Base-by-base conservation (phyloP, 2,888 invertebrate species). In the Lithophane semibrunnea region DNA sequence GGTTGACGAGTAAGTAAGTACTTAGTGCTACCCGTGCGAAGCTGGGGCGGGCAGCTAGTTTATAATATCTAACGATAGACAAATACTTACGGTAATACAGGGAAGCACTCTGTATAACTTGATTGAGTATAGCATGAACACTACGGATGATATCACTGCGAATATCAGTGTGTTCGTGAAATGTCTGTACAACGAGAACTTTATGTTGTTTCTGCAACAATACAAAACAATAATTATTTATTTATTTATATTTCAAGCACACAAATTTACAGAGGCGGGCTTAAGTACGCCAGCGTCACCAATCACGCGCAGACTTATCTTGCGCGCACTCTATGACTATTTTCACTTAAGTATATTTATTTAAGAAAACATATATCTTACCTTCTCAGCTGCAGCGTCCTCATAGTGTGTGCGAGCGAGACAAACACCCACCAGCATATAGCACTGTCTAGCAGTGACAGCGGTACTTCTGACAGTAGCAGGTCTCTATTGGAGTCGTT, bases 371-470 rank as follows among this genome's bases (percentile, higher is more conserved):
- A 52, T 37, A 29, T 67, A n/a, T 54, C 90, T 91, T 82, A 98
- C 98, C 98, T 97, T 89, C 99, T 97, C 78, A 99, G 96, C 88
- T 99, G 97, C 82, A 99, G 96, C 0, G 99, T 99, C 86, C 99
- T 97, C 88, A 98, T 99, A 1, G 99, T 99, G 92, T 98, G 98
- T 24, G 99, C 98, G 73, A 99, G 97, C 21, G 98, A 98, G 4
- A 98, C 98, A 92, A 98, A 98, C 88, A 99, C 99, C 99, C 99
- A 99, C 98, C 99, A 99, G 92, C 99, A 99, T 91, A 99, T 98
- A 92, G 98, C 97, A 91, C 98, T 97, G 95, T 99, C 99, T 49
- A 99, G 95, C 58, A 99, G 97, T 47, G 99, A 98, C 77, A 99
- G 96, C 24, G 99, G 99, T 83, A 99, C 98, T 83, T 98, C 98